These are phyloP conservation scores for Lepus timidus DNA, from an alignment of 2,113 vertebrate species.

Conservation along the genomic window DNA sequence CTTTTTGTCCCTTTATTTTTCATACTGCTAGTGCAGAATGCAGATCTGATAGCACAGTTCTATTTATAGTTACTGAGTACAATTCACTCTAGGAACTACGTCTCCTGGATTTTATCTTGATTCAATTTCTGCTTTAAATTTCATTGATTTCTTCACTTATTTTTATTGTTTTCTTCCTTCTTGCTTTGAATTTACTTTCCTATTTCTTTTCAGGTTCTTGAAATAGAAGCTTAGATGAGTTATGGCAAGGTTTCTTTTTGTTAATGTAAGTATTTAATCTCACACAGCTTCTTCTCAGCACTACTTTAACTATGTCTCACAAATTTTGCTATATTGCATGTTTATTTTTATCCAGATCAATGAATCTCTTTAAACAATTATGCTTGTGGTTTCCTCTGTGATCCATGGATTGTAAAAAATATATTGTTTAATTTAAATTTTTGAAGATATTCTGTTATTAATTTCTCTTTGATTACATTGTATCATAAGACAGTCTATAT, in stretches of 20 bases:
- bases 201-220: not conserved
- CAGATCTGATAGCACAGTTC: not conserved
- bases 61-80: not conserved
- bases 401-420: not conserved
- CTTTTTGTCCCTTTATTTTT: not conserved
- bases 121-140: not conserved
- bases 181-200: not conserved
- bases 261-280: not conserved
- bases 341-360: not conserved
- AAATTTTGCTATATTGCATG: not conserved
- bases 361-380: not conserved
- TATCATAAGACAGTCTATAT: not conserved
- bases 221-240: not conserved
- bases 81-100: not conserved
- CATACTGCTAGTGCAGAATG: not conserved
- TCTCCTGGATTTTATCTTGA: not conserved
- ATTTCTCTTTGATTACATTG: not conserved
- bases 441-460: not conserved
- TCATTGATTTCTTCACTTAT: not conserved
- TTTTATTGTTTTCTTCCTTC: not conserved
- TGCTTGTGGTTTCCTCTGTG: not conserved
- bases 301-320: not conserved
- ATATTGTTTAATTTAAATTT: not conserved
- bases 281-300: not conserved
- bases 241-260: not conserved